These are phyloP conservation scores for Spizella passerina DNA, from an alignment of 2,797 vertebrate genomes.

Conservation along the genomic window DNA sequence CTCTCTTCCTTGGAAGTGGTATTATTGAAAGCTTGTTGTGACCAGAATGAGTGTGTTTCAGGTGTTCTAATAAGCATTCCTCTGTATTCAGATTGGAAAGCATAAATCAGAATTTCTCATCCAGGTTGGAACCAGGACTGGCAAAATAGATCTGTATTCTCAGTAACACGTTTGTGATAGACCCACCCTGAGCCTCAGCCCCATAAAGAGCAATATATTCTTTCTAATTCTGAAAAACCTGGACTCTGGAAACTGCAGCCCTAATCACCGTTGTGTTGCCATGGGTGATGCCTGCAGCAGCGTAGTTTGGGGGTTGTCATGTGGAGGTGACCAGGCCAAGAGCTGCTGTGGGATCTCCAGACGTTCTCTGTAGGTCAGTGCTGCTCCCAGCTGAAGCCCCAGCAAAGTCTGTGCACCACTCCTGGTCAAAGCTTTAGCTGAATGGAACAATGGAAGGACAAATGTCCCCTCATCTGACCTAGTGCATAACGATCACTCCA, in stretches of 20 bases:
- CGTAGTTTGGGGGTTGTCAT: neutral
- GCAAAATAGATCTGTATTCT: neutral
- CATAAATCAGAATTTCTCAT: constrained; percentile 26
- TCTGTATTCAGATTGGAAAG: constrained; percentile 33
- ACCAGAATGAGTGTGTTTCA: constrained; percentile 17
- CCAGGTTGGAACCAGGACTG: neutral
- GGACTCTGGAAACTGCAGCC: neutral
- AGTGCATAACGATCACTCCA: fast-evolving
- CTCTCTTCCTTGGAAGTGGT: constrained; percentile 3
- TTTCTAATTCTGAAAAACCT: neutral
- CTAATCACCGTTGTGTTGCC: neutral
- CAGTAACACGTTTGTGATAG: neutral
- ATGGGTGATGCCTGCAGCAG: neutral
- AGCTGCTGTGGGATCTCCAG: neutral
- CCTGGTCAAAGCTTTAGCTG: fast-evolving
- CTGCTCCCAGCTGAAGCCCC: neutral
- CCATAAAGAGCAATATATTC: neutral
- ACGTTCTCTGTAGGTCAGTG: fast-evolving
- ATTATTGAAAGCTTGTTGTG: neutral
- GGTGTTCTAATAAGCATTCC: constrained; percentile 31
- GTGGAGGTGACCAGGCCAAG: neutral
- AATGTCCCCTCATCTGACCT: neutral
- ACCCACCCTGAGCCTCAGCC: neutral
- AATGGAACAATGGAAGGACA: neutral
- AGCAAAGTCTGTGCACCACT: fast-evolving